Base-by-base conservation (phyloP, 2,888 invertebrate species). In the Limnephilus auricula region DNA sequence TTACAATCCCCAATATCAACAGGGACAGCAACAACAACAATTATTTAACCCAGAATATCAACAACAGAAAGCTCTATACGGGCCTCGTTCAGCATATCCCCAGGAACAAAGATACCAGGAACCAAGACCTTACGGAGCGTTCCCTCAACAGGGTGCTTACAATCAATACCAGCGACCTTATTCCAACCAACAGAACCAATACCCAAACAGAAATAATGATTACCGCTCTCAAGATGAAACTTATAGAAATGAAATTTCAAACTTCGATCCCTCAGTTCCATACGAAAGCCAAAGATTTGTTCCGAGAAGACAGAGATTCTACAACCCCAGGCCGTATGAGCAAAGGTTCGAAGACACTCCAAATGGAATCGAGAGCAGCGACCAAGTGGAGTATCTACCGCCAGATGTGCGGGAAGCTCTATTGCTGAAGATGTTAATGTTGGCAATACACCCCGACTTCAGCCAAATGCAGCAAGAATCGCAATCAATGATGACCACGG, bases 321-420 rank as follows among this genome's bases (percentile, higher is more conserved):
- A 95, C 86, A 94, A 94, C 2, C 91, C 92, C 12, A 94, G 95
- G 25, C 92, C 91, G 84, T 94, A 93, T 80, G 93, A 93, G 92
- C 93, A 94, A 1, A 92, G 94, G 91, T 96, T 96, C 92, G 96
- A 96, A 91, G 94, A 95, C 88, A 94, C 95, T 31, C 94, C 95
- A 50, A 94, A 95, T 37, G 94, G 95, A 4, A 95, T 96, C 92
- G 90, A 89, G 13, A 90, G 85, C 30, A 95, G 96, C 79, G 96
- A 96, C 0, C 94, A 94, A 2, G 96, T 96, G 12, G 97, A 97
- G 93, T 97, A 96, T 93, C 94, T 98, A 31, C 97, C 97, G 25
- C 96, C 97, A 0, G 97, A 97, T 91, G 96, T 98, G 31, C 95
- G 97, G 91, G 97, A 98, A 94, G 97, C 97, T 94, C 94, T 98